Base-by-base conservation (phyloP, 2,797 vertebrate genomes). In the Chaetodon trifasciatus region DNA sequence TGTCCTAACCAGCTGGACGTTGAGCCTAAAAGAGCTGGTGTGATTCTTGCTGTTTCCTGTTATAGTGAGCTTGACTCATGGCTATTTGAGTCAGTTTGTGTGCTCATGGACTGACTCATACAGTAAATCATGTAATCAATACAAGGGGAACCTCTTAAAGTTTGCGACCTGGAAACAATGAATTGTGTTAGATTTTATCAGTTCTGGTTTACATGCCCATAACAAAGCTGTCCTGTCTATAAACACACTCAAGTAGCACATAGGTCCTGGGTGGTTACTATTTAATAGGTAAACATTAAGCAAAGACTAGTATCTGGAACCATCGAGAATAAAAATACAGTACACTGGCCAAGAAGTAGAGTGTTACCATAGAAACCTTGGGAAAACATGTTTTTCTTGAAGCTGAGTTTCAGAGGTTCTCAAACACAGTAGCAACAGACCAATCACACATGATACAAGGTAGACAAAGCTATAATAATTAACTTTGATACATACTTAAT, bases 21-120 rank as follows among this genome's bases (percentile, higher is more conserved):
- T 80, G 39, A 79, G 81, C 76, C 65, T 72, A 49, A 79, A 78
- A 80, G 77, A 85, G 44, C 52, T 64, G 44, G 74, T 47, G 39
- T 60, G 52, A 58, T 70, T 86, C 73, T 72, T 53, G 69, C 58
- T 50, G 67, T 88, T 93, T 93, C 84, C 89, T 88, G 86, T 88
- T 88, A 81, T 8, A 70, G 23, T 74, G 37, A 23, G 64, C 21
- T 76, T 92, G 90, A 95, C 83, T 93, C 91, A 93, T 79, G 52
- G 47, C 76, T 85, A 40, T 83, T 73, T 70, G 70, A 87, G 76
- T 87, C 75, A 68, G 46, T 74, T 32, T 78, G 75, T 77, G 58
- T 79, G 55, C 58, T 88, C 78, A 74, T 39, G 13, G 52, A 28
- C 52, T 93, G 89, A 93, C 70, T 87, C 88, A 88, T 75, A 56